These are phyloP conservation scores for Halcyon malimbica DNA, from an alignment of 2,113 vertebrate species.

Conservation along the genomic window DNA sequence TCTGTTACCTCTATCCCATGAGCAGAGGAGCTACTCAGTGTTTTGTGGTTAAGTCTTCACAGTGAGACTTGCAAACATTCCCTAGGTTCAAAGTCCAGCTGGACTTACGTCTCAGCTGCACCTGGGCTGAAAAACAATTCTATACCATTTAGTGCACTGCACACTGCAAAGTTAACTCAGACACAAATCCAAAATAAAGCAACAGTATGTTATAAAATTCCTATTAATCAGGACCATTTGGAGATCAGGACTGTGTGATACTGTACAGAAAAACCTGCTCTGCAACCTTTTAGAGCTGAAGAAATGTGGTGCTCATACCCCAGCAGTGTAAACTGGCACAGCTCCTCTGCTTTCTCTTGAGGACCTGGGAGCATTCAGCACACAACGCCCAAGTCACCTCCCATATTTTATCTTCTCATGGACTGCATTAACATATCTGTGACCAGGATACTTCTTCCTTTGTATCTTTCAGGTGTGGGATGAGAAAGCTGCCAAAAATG, in stretches of 20 bases:
- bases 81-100: background rate
- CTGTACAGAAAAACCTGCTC: background rate
- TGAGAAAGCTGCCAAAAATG: conserved; percentile 5
- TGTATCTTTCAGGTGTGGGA: conserved; percentile 53
- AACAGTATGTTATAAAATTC: background rate
- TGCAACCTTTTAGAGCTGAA: background rate
- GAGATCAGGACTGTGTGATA: background rate
- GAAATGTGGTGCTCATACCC: background rate
- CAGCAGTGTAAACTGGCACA: background rate
- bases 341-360: background rate
- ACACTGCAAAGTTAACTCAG: background rate
- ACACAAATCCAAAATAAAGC: background rate
- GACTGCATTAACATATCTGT: background rate
- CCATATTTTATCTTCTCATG: background rate
- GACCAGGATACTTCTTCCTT: background rate
- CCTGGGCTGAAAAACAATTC: background rate
- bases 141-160: background rate
- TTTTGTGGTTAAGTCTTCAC: background rate
- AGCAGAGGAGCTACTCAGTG: background rate
- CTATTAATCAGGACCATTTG: background rate
- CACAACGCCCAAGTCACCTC: fast-evolving
- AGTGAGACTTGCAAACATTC: background rate
- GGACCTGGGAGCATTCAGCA: fast-evolving
- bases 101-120: background rate
- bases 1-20: background rate